phyloP scores from a whole-genome alignment of 2,797 vertebrate genomes.

The Gypaetus barbatus region DNA sequence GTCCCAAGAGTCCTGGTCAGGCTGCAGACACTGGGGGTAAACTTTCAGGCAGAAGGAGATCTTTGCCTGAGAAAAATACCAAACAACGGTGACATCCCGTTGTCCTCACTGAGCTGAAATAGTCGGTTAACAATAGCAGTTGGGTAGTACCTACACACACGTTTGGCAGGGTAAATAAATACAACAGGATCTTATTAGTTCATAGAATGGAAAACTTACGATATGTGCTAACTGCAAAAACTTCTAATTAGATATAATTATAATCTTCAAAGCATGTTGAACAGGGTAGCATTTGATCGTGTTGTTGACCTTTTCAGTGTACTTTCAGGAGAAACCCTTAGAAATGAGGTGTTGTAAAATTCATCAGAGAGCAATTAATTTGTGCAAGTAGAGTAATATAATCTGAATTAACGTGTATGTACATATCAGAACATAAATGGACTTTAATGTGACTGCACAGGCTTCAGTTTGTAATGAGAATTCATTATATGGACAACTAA shows the following conservation, averaged over 20 bases:
- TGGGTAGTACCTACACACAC: background rate
- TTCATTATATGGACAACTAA: background rate
- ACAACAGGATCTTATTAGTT: slow-evolving; percentile 57
- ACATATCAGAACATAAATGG: slow-evolving; percentile 35
- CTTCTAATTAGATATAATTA: slow-evolving; percentile 70
- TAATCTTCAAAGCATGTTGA: slow-evolving; percentile 71
- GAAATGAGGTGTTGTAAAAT: slow-evolving; percentile 65
- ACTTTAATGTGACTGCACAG: slow-evolving; percentile 21
- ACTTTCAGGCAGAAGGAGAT: background rate
- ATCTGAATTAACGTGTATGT: slow-evolving; percentile 46
- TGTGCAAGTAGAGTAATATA: slow-evolving; percentile 59
- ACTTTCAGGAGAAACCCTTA: slow-evolving; percentile 41
- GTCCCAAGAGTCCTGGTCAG: background rate
- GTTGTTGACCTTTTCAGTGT: slow-evolving; percentile 68
- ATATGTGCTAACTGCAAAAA: slow-evolving; percentile 63
- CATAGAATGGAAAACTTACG: slow-evolving; percentile 47
- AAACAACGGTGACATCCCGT: background rate
- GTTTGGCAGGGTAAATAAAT: slow-evolving; percentile 24
- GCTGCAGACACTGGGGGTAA: background rate
- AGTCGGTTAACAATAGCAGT: background rate
- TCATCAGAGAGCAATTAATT: slow-evolving; percentile 72
- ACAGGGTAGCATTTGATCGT: slow-evolving; percentile 48
- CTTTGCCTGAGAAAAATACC: background rate
- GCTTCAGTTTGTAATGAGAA: slow-evolving; percentile 1
- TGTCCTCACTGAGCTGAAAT: background rate